Percentiles rank a stretch among this genome's conserved stretches.
Conservation (phyloP, 2,888 invertebrate genomes). For the Scrobipalpa costella region DNA sequence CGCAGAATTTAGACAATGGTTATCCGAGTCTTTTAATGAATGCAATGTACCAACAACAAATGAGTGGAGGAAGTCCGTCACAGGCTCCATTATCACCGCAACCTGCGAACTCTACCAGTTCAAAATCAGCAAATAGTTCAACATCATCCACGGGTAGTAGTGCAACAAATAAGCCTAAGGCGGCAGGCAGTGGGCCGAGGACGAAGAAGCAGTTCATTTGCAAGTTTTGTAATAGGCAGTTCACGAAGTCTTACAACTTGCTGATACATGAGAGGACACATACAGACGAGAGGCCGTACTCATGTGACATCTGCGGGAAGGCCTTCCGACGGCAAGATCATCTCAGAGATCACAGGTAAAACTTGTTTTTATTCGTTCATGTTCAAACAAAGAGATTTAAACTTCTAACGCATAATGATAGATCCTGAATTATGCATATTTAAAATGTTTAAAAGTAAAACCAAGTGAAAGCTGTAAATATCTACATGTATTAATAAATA, state of each 20-base stretch:
- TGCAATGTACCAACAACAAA: slow-evolving; percentile 83
- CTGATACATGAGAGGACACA: slow-evolving; percentile 98
- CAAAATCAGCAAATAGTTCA: slow-evolving; percentile 72
- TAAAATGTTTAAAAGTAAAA: not conserved
- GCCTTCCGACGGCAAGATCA: slow-evolving; percentile 99
- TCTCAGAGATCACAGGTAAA: slow-evolving; percentile 94
- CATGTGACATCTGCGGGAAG: slow-evolving; percentile 98
- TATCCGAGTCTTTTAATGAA: slow-evolving; percentile 87
- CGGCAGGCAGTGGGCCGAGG: slow-evolving; percentile 84
- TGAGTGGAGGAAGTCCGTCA: slow-evolving; percentile 68
- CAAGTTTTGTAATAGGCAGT: slow-evolving; percentile 98
- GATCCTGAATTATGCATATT: not conserved
- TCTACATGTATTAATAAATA: too few relatives aligned
- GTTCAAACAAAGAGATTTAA: not conserved
- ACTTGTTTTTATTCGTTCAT: slow-evolving; percentile 9
- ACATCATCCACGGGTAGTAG: slow-evolving; percentile 71
- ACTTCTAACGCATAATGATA: not conserved
- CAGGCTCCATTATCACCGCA: slow-evolving; percentile 72
- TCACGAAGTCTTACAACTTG: slow-evolving; percentile 98
- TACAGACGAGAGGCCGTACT: slow-evolving; percentile 98
- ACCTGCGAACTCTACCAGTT: slow-evolving; percentile 66
- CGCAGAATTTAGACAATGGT: slow-evolving; percentile 83
- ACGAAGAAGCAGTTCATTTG: slow-evolving; percentile 99
- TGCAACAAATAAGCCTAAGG: slow-evolving; percentile 73
- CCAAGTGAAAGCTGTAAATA: too few relatives aligned